Evolutionary conservation across 2,888 invertebrate genomes (phyloP).

Genomic region (Amblyjoppa proteus): DNA sequence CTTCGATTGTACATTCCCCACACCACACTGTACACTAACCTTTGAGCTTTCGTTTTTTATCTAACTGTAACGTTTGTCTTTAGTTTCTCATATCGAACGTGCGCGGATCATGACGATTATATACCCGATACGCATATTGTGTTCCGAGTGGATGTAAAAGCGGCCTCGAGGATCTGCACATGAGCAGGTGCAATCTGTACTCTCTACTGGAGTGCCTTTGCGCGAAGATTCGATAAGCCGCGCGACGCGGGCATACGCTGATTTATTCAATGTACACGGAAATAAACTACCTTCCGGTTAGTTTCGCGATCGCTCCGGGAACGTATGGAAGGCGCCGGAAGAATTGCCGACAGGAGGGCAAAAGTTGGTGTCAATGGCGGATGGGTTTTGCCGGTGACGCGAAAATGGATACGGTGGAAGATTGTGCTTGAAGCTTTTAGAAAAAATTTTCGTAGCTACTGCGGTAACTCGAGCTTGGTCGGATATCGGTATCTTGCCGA

Average conservation of each 20-base stretch:
- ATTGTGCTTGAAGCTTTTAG: constrained; percentile 42
- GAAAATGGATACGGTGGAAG: constrained; percentile 9
- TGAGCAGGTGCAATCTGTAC: constrained; percentile 3
- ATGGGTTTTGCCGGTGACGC: constrained; percentile 39
- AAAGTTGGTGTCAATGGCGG: neutral
- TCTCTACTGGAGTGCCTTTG: neutral
- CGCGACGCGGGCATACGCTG: neutral
- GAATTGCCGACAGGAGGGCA: constrained; percentile 28
- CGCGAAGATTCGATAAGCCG: constrained; percentile 3
- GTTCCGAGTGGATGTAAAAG: constrained; percentile 15
- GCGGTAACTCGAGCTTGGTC: constrained; percentile 73
- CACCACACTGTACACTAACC: neutral
- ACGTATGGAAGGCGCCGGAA: constrained; percentile 61
- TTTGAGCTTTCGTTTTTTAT: neutral
- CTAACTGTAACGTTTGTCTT: neutral
- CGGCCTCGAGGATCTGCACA: neutral
- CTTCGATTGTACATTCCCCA: neutral
- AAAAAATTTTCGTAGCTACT: constrained; percentile 71
- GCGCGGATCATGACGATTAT: constrained; percentile 30
- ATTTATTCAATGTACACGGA: constrained; percentile 22
- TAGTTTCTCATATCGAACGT: neutral
- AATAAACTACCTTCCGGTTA: neutral
- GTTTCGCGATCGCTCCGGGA: neutral
- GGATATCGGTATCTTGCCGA: constrained; percentile 76
- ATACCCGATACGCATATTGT: constrained; percentile 31